Percentiles rank a stretch among this genome's conserved stretches.
phyloP scores from a whole-genome alignment of 2,113 vertebrate species.

The Dasyprocta punctata region DNA sequence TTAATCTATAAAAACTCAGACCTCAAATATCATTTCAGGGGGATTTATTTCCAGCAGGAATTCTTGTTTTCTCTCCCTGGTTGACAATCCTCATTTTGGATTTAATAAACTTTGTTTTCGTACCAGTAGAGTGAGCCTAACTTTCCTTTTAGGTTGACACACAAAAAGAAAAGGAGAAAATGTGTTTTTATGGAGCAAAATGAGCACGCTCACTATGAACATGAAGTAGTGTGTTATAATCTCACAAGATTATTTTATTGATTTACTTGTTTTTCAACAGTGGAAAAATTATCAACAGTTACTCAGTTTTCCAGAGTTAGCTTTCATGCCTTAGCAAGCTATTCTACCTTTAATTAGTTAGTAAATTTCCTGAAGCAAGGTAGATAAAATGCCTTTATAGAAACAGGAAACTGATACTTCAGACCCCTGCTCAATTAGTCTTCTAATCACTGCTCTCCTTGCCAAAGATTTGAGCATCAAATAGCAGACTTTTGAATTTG shows the following conservation, averaged over 20 bases:
- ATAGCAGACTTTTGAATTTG: neutral
- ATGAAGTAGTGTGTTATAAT: neutral
- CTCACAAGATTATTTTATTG: neutral
- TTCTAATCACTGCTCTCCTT: neutral
- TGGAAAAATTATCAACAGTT: neutral
- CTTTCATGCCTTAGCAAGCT: neutral
- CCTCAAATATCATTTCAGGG: neutral
- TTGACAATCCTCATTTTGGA: neutral
- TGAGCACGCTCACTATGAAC: neutral
- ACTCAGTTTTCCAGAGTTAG: constrained; percentile 22
- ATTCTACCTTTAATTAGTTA: neutral
- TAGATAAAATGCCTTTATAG: neutral
- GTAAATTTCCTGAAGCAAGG: constrained; percentile 7
- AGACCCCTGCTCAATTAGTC: neutral
- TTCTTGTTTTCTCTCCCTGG: neutral
- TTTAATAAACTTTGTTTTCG: no score
- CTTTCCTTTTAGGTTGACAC: neutral
- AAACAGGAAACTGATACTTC: neutral
- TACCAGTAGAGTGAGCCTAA: neutral
- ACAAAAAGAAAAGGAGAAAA: neutral
- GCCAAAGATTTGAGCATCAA: neutral
- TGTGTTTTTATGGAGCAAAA: neutral
- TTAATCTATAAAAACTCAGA: neutral
- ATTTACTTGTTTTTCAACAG: neutral
- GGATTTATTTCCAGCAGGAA: neutral